These are phyloP conservation scores for Acanthaster planci DNA, from an alignment of 35 echinoderm and acorn worm genomes.

Conservation along the genomic window DNA sequence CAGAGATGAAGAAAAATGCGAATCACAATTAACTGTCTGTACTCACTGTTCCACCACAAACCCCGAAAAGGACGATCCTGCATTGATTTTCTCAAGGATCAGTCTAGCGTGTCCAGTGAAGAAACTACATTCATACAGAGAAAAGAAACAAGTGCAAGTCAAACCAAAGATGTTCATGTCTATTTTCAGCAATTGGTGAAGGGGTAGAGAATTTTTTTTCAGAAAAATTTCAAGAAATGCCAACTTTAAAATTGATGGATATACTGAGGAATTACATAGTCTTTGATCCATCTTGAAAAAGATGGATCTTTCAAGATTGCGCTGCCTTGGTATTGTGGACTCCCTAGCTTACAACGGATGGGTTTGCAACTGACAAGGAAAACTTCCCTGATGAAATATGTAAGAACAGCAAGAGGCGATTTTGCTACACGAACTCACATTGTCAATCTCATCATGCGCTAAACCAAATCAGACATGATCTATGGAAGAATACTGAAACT, in stretches of 20 bases:
- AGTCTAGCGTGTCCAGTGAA: constrained; percentile 11
- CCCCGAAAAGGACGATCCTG: not conserved
- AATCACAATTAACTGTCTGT: not conserved
- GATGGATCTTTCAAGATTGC: not conserved
- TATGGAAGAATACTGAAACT: too few species aligned
- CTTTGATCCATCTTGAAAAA: not conserved
- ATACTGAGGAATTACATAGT: not conserved
- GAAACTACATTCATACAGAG: not conserved
- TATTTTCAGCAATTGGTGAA: not conserved
- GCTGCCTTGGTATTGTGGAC: too few species aligned
- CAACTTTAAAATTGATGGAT: not conserved
- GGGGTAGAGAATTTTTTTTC: not conserved
- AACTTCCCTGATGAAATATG: too few species aligned
- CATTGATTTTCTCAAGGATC: not conserved
- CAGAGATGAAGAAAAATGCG: not conserved
- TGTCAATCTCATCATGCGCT: not conserved
- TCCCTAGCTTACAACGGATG: too few species aligned
- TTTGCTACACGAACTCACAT: too few species aligned
- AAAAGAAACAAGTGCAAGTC: too few species aligned
- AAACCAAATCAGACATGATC: not conserved
- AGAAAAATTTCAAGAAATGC: not conserved
- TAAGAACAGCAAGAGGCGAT: too few species aligned
- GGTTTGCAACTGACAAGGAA: too few species aligned
- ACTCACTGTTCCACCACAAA: constrained; percentile 1
- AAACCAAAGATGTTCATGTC: not conserved